Evolutionary conservation across 2,113 vertebrate genomes (phyloP), one percentile per base, ranked within the genome.

Genomic region (Sprattus sprattus): DNA sequence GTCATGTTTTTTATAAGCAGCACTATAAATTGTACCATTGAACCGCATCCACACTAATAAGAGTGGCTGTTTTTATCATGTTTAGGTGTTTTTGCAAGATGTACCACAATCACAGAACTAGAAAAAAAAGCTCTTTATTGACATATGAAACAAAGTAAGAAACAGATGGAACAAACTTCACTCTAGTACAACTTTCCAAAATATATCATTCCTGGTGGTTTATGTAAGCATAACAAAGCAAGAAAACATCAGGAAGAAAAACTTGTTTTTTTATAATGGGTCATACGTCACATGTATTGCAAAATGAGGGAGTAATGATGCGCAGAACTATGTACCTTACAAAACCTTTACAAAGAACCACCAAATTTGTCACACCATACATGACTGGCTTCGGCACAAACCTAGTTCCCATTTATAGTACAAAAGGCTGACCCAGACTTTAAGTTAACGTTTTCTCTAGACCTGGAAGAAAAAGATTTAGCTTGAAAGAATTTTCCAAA

Each of bases 111-210:
- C 71, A 67, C 22, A 28, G 8, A 39, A 1, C 15, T 32, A 78
- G 71, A 78, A 54, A 52, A 82, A 82, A 52, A 54, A 54, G 28
- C 49, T 54, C 46, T 81, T 81, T 47, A 60, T 85, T 39, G 49
- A 50, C 49, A 86, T 78, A 78, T 81, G 84, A 85, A 39, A 78
- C 71, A 78, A 78, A 78, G 71, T 78, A 78, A 78, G 71, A 78
- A 78, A 78, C 71, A 78, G 71, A 78, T 78, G 71, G 71, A 78
- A 78, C 71, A 78, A 78, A 78, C 71, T 78, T 78, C 71, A 16
- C 28, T 78, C 71, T 78, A 39, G 71, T 78, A 39, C 32, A 78
- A 78, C 71, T 78, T 78, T 78, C 71, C 71, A 39, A 78, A 78
- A 78, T 44, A 78, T 78, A 78, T 78, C 71, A 13, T 39, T 39